Conservation (phyloP, 2,113 vertebrate genomes). For the Pachyramphus minor region DNA sequence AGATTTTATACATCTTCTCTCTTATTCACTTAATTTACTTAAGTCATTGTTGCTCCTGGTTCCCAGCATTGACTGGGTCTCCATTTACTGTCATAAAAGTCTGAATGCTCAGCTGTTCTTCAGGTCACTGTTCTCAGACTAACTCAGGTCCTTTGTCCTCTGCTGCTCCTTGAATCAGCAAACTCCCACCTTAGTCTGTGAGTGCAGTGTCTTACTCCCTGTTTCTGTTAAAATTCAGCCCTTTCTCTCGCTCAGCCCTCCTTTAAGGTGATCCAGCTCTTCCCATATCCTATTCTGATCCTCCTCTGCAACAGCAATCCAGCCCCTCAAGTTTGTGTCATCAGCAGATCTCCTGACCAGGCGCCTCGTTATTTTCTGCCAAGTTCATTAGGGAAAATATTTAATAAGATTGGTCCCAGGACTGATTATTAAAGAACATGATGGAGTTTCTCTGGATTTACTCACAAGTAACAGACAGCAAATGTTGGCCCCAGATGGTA, state of each 20-base stretch:
- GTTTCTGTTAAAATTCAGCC: not conserved
- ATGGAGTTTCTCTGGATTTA: constrained; percentile 50
- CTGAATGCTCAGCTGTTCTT: not conserved
- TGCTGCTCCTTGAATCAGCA: not conserved
- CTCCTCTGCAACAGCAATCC: not conserved
- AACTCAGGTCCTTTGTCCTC: not conserved
- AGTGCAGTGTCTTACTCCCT: not conserved
- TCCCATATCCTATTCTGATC: not conserved
- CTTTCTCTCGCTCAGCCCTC: not conserved
- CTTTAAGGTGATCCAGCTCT: not conserved
- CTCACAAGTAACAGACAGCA: constrained; percentile 44
- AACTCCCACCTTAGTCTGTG: not conserved
- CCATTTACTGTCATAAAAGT: not conserved
- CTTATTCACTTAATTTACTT: not conserved
- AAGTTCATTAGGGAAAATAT: constrained; percentile 51
- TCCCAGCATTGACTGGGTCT: not conserved
- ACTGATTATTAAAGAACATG: constrained; percentile 17
- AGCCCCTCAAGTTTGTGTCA: not conserved
- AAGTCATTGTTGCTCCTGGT: not conserved
- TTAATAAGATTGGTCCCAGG: constrained; percentile 42
- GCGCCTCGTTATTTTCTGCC: not conserved
- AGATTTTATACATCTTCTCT: not conserved
- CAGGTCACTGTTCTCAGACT: not conserved
- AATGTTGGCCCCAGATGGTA: constrained; percentile 41
- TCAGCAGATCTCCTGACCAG: constrained; percentile 6